Evolutionary conservation across 2,113 vertebrate genomes (phyloP), one percentile per base, ranked within the genome.

Genomic region (Gopherus evgoodei): DNA sequence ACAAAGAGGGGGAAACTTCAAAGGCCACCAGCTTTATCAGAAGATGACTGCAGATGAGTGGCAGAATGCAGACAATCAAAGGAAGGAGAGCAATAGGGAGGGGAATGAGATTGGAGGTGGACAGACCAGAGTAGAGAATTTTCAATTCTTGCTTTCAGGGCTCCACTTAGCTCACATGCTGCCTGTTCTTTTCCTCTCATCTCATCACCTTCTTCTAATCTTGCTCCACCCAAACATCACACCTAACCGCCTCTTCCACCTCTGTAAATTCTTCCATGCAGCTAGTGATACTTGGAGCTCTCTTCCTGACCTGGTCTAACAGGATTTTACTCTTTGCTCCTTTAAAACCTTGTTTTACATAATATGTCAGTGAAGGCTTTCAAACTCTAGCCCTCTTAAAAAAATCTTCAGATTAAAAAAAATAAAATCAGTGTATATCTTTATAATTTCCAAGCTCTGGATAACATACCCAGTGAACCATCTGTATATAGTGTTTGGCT

Each of bases 221-320:
- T 65, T 0, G 1, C 35, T 79, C 52, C 21, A 25, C 62, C 8
- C 44, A 81, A 14, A 81, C 5, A 47, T 31, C 35, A 56, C 3
- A 44, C 11, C 6, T 35, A 83, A 54, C 2, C 11, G n/a, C 24
- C n/a, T 5, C 0, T 0, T 35, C 80, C 31, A 80, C 80, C 88
- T 84, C 35, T 75, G 57, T 89, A 81, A 86, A 86, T 47, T 83
- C 59, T 16, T 65, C 53, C 21, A 13, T 8, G 3, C 9, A n/a
- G 4, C 19, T 24, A 19, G n/a, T 62, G 29, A 62, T 35, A 62
- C 59, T 31, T 62, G 59, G 12, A 42, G 13, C 16, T 38, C 12
- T 81, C 79, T 79, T 53, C 24, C n/a, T 81, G 84, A 52, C 35
- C 4, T 49, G 29, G 65, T 75, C 83, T 0, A 21, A 38, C 24